These are phyloP conservation scores for Anaspis maculata DNA, from an alignment of 2,888 invertebrate genomes.

Conservation along the genomic window DNA sequence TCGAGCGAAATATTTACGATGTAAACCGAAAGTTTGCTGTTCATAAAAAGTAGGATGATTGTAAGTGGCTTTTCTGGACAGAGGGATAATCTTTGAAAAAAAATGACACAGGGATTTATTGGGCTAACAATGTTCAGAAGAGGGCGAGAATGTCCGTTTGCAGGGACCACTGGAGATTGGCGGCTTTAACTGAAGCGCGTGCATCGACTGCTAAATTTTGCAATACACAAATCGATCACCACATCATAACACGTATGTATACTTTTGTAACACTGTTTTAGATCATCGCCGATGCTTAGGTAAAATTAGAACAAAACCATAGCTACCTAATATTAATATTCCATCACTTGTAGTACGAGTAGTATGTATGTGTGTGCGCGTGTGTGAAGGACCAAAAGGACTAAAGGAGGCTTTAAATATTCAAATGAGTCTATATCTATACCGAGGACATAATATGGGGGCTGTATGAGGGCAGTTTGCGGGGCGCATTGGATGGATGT, in stretches of 20 bases:
- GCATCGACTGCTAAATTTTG: constrained; percentile 12
- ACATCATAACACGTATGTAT: too few relatives aligned
- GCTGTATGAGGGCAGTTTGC: constrained; percentile 21
- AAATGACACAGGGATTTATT: constrained; percentile 38
- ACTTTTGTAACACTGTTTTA: too few relatives aligned
- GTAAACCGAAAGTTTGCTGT: constrained; percentile 18
- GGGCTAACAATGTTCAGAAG: constrained; percentile 37
- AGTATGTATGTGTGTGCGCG: too few relatives aligned
- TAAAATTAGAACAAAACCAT: too few relatives aligned
- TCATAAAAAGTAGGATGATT: constrained; percentile 41
- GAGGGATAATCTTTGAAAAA: constrained; percentile 33
- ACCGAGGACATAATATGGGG: constrained; percentile 14
- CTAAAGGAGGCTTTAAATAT: constrained; percentile 24
- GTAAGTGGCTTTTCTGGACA: constrained; percentile 41
- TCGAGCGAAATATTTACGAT: constrained; percentile 10
- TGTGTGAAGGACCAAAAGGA: too few relatives aligned
- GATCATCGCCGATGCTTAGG: too few relatives aligned
- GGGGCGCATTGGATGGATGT: constrained; percentile 18
- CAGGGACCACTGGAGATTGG: constrained; percentile 37
- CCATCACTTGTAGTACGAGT: too few relatives aligned
- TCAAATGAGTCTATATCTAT: constrained; percentile 21
- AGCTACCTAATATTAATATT: too few relatives aligned
- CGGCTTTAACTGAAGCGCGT: constrained; percentile 33
- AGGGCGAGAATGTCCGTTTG: constrained; percentile 30
- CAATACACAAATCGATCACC: constrained; percentile 14